phyloP scores from a whole-genome alignment of 2,113 vertebrate genomes.

The Microtus oregoni region DNA sequence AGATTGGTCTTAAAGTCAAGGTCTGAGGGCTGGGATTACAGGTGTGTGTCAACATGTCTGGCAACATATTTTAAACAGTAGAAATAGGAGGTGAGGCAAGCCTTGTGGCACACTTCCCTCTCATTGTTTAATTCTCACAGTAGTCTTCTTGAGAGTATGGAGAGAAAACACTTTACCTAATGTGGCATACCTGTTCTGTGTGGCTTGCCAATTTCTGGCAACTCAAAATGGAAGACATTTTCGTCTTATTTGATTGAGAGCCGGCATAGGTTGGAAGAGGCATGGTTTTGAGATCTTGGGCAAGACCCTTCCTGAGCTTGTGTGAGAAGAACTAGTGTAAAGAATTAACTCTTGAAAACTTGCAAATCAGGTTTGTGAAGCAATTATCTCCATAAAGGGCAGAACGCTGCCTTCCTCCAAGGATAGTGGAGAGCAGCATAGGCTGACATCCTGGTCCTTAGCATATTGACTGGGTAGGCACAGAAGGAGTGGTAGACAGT shows the following conservation, averaged over 20 bases:
- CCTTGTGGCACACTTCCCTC: not conserved
- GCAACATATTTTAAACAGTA: not conserved
- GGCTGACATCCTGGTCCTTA: not conserved
- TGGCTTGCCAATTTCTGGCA: not conserved
- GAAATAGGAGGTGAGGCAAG: not conserved
- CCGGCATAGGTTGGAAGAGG: not conserved
- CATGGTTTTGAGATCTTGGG: not conserved
- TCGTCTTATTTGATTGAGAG: not conserved
- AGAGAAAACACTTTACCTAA: not conserved
- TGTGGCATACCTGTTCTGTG: not conserved
- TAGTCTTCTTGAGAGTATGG: not conserved
- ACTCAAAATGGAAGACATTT: constrained; percentile 1
- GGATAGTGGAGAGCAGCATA: not conserved
- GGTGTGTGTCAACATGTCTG: not conserved
- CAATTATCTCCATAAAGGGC: not conserved
- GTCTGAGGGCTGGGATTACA: not conserved
- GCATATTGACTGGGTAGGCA: not conserved
- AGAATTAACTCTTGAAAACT: not conserved
- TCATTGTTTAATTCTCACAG: not conserved
- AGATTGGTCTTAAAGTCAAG: not conserved
- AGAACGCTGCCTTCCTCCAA: not conserved
- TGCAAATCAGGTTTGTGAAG: not conserved
- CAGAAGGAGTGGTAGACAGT: not conserved
- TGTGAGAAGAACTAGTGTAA: not conserved
- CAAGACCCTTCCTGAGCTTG: not conserved